A percentile compares a stretch with the other conserved stretches of the same genome.
Conservation (phyloP, 2,113 vertebrate genomes). For the Sclerurus mexicanus region DNA sequence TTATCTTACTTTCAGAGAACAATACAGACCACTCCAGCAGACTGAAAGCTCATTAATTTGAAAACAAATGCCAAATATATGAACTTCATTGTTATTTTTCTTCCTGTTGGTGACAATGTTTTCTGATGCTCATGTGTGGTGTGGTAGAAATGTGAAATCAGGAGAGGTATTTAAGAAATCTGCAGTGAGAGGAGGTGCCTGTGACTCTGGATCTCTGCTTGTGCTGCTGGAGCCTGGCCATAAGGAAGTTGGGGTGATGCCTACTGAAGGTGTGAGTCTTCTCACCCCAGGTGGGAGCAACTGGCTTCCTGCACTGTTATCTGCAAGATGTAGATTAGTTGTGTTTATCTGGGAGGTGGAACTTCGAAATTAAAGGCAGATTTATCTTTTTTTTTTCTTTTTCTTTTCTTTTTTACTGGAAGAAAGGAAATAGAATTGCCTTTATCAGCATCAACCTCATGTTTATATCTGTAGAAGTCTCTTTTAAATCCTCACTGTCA, state of each 20-base stretch:
- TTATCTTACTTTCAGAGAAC: background rate
- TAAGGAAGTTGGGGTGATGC: background rate
- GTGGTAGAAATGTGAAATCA: background rate
- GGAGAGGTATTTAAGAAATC: background rate
- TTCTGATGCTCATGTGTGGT: background rate
- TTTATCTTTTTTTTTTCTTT: background rate
- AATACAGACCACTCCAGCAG: background rate
- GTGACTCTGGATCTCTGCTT: background rate
- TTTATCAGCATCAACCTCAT: background rate
- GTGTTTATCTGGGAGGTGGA: background rate
- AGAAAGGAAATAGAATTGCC: background rate
- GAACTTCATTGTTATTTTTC: background rate
- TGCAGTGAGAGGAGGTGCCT: background rate
- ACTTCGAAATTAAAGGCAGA: background rate
- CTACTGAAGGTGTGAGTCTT: background rate
- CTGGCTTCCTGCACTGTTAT: background rate
- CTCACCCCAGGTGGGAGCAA: background rate
- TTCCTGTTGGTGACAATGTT: background rate
- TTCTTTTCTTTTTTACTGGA: rapidly evolving
- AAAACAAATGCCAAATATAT: background rate
- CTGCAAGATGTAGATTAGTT: background rate
- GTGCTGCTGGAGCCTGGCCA: background rate
- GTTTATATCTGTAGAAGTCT: background rate
- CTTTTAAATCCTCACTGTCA: background rate
- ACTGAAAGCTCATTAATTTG: background rate